A percentile compares a stretch with the other conserved stretches of the same genome.
Evolutionary conservation across 2,888 invertebrate genomes (phyloP).

Genomic region (Machimus rusticus): DNA sequence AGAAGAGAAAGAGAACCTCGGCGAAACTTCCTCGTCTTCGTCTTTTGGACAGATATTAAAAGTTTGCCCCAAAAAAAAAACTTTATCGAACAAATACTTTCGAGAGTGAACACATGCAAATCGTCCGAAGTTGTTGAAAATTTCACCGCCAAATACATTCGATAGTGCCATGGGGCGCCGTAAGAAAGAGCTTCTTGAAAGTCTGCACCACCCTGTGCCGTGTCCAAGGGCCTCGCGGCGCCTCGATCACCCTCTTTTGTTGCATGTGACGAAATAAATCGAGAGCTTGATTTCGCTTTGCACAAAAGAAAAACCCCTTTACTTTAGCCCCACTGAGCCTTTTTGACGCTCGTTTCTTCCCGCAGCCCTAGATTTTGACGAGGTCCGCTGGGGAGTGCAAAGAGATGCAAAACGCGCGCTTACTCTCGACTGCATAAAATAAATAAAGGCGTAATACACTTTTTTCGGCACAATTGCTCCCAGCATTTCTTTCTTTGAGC

Average conservation of each 20-base stretch:
- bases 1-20: not conserved
- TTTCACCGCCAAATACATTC: slow-evolving; percentile 31
- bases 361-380: not conserved
- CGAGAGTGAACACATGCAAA: slow-evolving; percentile 14
- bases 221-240: not conserved
- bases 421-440: not conserved
- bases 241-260: not conserved
- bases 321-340: not conserved
- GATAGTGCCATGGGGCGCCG: not conserved
- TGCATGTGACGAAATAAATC: slow-evolving; percentile 39
- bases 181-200: not conserved
- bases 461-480: slow-evolving; percentile 2
- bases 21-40: not conserved
- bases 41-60: slow-evolving; percentile 25
- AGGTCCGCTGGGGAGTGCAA: not conserved
- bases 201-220: not conserved
- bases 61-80: slow-evolving; percentile 3
- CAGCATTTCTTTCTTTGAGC: not conserved
- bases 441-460: not conserved
- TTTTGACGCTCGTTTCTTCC: not conserved
- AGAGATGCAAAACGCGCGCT: not conserved
- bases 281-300: slow-evolving; percentile 18
- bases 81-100: slow-evolving; percentile 29
- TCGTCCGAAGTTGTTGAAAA: slow-evolving; percentile 28
- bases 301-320: not conserved